Conservation (phyloP, 2,797 vertebrate species). For the Micropoecilia bifurca region DNA sequence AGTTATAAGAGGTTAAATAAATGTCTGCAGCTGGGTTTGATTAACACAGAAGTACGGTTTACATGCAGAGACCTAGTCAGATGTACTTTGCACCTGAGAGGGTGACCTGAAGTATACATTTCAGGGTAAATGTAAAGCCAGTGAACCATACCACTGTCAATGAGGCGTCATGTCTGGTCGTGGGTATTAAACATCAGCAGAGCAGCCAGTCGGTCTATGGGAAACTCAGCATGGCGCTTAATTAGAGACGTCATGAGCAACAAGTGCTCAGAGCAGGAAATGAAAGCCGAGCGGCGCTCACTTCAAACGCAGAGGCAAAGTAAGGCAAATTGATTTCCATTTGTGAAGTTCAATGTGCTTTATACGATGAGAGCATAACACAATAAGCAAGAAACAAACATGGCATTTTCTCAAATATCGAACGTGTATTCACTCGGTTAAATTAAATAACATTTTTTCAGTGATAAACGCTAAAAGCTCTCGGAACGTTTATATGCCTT, state of each 20-base stretch:
- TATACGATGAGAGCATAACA: not conserved
- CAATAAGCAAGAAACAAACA: not conserved
- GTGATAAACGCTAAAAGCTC: not conserved
- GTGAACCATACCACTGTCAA: constrained; percentile 67
- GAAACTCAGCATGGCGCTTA: constrained; percentile 62
- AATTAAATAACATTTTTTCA: not conserved
- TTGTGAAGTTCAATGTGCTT: not conserved
- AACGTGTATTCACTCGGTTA: not conserved
- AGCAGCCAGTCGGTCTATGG: constrained; percentile 48
- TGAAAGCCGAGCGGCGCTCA: constrained; percentile 65
- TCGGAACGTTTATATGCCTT: not conserved
- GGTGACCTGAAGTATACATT: constrained; percentile 59
- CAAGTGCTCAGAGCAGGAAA: constrained; percentile 71
- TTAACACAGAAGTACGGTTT: constrained; percentile 36
- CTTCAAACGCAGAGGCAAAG: constrained; percentile 74
- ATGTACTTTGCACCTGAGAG: constrained; percentile 59
- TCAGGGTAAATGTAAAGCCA: constrained; percentile 59
- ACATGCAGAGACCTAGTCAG: constrained; percentile 47
- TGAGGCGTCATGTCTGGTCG: constrained; percentile 69
- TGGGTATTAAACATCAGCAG: constrained; percentile 66
- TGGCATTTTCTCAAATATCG: not conserved
- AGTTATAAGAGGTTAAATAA: constrained; percentile 29
- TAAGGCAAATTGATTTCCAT: not conserved
- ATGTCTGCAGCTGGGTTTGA: constrained; percentile 41
- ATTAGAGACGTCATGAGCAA: constrained; percentile 73